A percentile compares a stretch with the other conserved stretches of the same genome.
Evolutionary conservation across 2,113 vertebrate species (phyloP).

Genomic region (Macrotus californicus): DNA sequence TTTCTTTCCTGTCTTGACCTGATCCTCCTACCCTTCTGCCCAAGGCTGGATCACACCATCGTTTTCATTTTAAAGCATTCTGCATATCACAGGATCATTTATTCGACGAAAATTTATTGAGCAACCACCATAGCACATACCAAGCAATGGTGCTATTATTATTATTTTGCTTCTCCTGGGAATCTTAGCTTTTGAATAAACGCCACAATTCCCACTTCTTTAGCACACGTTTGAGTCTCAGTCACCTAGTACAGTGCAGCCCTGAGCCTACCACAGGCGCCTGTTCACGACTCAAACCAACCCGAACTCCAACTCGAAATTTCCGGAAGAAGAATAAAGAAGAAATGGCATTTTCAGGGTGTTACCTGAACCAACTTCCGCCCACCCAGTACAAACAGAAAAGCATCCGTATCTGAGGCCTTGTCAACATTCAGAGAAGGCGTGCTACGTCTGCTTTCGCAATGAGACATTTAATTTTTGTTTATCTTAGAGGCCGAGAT

Average conservation of each 20-base stretch:
- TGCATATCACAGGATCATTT: not conserved
- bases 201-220: not conserved
- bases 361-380: not conserved
- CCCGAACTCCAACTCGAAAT: not conserved
- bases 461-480: not conserved
- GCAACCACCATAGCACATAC: not conserved
- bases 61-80: conserved; percentile 15
- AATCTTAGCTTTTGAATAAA: not conserved
- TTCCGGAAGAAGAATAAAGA: not conserved
- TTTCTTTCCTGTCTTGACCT: not conserved
- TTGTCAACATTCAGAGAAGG: not conserved
- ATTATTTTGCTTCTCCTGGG: not conserved
- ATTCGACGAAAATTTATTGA: not conserved
- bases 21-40: not conserved
- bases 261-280: not conserved
- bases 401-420: not conserved
- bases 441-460: not conserved
- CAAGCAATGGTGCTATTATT: not conserved
- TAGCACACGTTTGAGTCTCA: not conserved
- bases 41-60: not conserved
- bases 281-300: not conserved
- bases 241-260: not conserved
- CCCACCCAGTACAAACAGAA: not conserved
- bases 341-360: not conserved
- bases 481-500: not conserved